Base-by-base conservation (phyloP, 2,113 vertebrate genomes). In the Vimba vimba region DNA sequence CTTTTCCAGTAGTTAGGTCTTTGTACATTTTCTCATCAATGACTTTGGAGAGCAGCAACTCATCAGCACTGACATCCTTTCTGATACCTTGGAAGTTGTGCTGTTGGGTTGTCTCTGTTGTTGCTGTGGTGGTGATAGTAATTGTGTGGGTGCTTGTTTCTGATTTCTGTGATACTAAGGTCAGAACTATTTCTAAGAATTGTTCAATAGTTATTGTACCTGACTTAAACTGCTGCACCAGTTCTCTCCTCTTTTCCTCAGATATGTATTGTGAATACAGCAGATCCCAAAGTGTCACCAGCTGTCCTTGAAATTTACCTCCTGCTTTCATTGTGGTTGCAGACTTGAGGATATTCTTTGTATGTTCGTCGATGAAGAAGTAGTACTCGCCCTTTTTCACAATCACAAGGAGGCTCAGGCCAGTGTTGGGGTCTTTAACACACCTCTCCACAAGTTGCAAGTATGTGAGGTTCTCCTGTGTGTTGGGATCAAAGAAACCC, bases 21-120 rank as follows among this genome's bases (percentile, higher is more conserved):
- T 0, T 39, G 83, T 0, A 91, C 86, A 0, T 92, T 93, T n/a
- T 87, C 79, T 85, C 90, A 92, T 17, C 91, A 93, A 0, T 95
- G 94, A 2, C 87, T 55, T 0, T 80, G 27, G 60, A 68, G 17
- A 59, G 7, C 2, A 74, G n/a, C 36, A 85, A 33, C 33, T 86
- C 79, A 0, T 91, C 87, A 0, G 83, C 91, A 85, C 96, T 95
- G 33, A 96, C 89, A 0, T 94, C 94, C 87, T 97, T 96, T 92
- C 96, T 96, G 94, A 97, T 97, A 85, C 96, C 96, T 91, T 96
- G 95, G 91, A 96, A 97, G 10, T 2, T 21, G 93, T 25, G 0
- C 0, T 27, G 0, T 50, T 71, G 50, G 36, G 50, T 27, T 79
- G 52, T 39, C 8, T 71, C 59, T 4, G 71, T 78, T 27, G 83